Conservation (phyloP, 2,888 invertebrate genomes). For the Drosophila meridiana region DNA sequence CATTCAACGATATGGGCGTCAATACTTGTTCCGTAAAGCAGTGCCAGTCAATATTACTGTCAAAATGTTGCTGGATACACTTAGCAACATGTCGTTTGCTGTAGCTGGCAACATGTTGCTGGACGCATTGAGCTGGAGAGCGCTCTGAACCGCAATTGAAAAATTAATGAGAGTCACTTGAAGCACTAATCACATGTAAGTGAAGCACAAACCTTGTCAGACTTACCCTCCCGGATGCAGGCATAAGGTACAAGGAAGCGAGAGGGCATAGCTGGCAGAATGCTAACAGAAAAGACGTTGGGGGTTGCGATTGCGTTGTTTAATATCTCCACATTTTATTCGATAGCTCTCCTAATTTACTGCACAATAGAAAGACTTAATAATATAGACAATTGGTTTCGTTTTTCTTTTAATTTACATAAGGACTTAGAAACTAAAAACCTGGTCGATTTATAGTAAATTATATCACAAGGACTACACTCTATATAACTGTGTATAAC, state of each 20-base stretch:
- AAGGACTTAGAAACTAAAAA: constrained; percentile 32
- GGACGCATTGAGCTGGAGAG: constrained; percentile 30
- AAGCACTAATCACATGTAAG: constrained; percentile 76
- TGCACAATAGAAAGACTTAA: constrained; percentile 61
- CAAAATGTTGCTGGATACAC: not conserved
- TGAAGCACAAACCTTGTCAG: constrained; percentile 47
- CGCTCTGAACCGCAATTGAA: constrained; percentile 65
- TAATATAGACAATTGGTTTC: constrained; percentile 35
- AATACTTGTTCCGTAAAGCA: not conserved
- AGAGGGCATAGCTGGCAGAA: constrained; percentile 38
- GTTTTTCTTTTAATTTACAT: constrained; percentile 23
- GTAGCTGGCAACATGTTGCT: constrained; percentile 5
- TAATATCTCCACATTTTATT: constrained; percentile 54
- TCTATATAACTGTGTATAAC: constrained; percentile 24
- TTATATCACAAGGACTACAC: constrained; percentile 65
- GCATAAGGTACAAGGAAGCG: not conserved
- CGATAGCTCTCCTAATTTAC: constrained; percentile 42
- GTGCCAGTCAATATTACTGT: not conserved
- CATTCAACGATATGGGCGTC: not conserved
- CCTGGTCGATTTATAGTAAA: constrained; percentile 42
- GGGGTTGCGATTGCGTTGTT: constrained; percentile 64
- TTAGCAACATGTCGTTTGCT: not conserved
- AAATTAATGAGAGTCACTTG: constrained; percentile 74
- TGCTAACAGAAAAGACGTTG: constrained; percentile 8
- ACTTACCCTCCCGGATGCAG: constrained; percentile 47